Evolutionary conservation across 2,888 invertebrate genomes (phyloP), one percentile per base, ranked within the genome.

Genomic region (Idaea aversata): DNA sequence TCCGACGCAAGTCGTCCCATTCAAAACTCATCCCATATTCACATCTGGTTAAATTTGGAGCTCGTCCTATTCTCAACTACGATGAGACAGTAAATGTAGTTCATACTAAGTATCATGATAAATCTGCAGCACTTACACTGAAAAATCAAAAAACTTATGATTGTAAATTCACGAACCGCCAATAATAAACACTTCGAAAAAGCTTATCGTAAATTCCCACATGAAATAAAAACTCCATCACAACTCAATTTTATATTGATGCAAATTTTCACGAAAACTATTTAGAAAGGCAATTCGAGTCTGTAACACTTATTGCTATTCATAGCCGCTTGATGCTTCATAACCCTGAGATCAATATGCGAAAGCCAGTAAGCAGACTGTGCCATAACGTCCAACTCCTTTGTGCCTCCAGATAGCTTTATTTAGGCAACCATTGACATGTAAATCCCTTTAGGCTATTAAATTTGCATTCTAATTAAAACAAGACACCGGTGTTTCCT

Each of bases 391-490:
- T 75, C 76, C 68, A 75, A 77, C 75, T 77, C 89, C 89, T 90
- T 92, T 91, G 90, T 91, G 81, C 80, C 79, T 77, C 47, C 77
- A 82, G 84, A 86, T 87, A 84, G 84, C 86, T 85, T 89, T 89
- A 88, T 88, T 90, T 90, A 87, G 85, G 83, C 76, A 83, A 78
- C 88, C 88, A 91, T 92, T 91, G 92, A 90, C 91, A 91, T 91
- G 92, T 90, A 88, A 92, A 92, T 91, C 86, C 85, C 88, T 86
- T 74, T 76, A 81, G 85, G 86, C 91, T 89, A 91, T 92, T 91
- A 91, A 90, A 91, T 92, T 91, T 91, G 90, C 91, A 91, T 91
- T 86, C 91, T 91, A 88, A 91, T 92, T 91, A 91, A 90, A 88
- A 85, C 83, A 79, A 84, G 86, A 85, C 84, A 82, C 78, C 80